Evolutionary conservation across 2,888 invertebrate species (phyloP), one percentile per base, ranked within the genome.

Genomic region (Idaea dimidiata): DNA sequence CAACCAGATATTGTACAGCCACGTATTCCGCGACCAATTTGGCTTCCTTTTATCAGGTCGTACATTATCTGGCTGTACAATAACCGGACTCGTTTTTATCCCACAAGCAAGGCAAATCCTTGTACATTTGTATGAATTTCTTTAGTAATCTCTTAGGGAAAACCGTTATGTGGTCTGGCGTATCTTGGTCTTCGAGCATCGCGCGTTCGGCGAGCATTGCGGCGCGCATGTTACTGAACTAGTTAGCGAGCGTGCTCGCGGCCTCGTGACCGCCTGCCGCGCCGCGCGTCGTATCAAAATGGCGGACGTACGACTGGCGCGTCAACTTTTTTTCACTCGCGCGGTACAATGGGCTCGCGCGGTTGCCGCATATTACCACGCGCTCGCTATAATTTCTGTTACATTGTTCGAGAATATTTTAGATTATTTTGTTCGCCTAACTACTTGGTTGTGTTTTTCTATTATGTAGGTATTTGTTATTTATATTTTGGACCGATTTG

Each of bases 221-320:
- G 88, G 70, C 84, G 86, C 83, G 84, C 88, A 79, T 78, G 80
- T 83, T 79, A 87, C 88, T 88, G 82, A 74, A 71, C 76, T 43
- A 43, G 43, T 43, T 3, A 43, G 43, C 43, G 43, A 43, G 43
- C 43, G 70, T 77, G 81, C 74, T 77, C 62, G 72, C 59, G 31
- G 60, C 56, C 58, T 57, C 24, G 24, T 24, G 24, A 24, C 24
- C 5, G 59, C 54, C 63, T 24, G 59, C 54, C 63, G 59, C 53
- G 32, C 14, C 56, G 56, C 60, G 16, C 55, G 57, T 57, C 57
- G 17, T n/a, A 10, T 8, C 54, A 54, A 54, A 17, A 54, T 54
- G 54, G 67, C 60, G 66, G 62, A 66, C 62, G 62, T 64, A 17
- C 66, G 65, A 62, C 57, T 24, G 24, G 24, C 3, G 24, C 24